Evolutionary conservation across 2,888 invertebrate species (phyloP), one percentile per base, ranked within the genome.

Genomic region (Sepioteuthis lessoniana): DNA sequence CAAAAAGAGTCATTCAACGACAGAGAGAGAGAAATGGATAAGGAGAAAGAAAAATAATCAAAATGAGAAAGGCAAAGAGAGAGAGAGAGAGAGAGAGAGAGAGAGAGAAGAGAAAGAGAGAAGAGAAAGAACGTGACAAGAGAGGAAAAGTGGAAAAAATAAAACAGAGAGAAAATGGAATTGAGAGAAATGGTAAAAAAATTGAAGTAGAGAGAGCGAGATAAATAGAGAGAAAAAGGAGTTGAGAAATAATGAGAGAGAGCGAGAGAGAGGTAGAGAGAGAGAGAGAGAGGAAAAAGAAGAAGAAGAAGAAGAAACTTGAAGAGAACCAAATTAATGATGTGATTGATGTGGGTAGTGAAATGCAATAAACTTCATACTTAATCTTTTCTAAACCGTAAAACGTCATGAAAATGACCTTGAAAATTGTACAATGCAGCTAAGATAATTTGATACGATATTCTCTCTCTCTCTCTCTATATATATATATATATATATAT

Each of bases 21-120:
- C n/a, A n/a, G n/a, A 90, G n/a, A 90, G 90, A n/a, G 13, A 31
- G 13, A 90, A 16, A 28, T 25, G 31, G 19, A 90, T 90, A 42
- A 7, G 7, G 7, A 42, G 25, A 21, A 5, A 37, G 19, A 21
- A 25, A 19, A 1, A 90, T 3, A 35, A 35, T 0, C 19, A 90
- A 35, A 35, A 35, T 8, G 37, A 21, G 2, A 90, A 3, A 90
- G 5, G 35, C 0, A 35, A 4, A 90, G 2, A 90, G 19, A 90
- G 35, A 90, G 35, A 90, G 35, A 90, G 16, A 35, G 35, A 90
- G 3, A 90, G 35, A 90, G 35, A 90, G 90, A 90, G 90, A 90
- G 90, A 90, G 90, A 90, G 90, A 90, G 90, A 90, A 90, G 90
- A 90, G 90, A 90, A 35, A 90, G 90, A 90, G 90, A 90, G 90